Base-by-base conservation (phyloP, 2,888 invertebrate genomes). In the Serrognathus titanus region DNA sequence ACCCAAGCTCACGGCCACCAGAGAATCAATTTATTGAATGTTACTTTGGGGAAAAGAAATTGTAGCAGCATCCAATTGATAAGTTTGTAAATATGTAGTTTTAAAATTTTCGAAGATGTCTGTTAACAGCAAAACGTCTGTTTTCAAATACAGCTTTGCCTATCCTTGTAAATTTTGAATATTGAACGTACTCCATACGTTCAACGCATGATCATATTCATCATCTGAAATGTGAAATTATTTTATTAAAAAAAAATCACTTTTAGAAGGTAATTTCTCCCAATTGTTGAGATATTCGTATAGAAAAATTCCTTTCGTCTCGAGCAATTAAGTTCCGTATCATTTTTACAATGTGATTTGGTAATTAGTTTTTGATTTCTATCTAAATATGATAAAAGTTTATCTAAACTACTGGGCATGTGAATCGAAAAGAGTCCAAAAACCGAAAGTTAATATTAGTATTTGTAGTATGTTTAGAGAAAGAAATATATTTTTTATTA, bases 41-140 rank as follows among this genome's bases (percentile, higher is more conserved):
- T n/a, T n/a, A n/a, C n/a, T n/a, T n/a, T n/a, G n/a, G n/a, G n/a
- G n/a, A n/a, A n/a, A n/a, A n/a, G n/a, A n/a, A n/a, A n/a, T n/a
- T n/a, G n/a, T n/a, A n/a, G n/a, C n/a, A n/a, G n/a, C n/a, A 62
- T 74, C 74, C 2, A 75, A 52, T 1, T 55, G 53, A 52, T 76
- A 75, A 3, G 63, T 64, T 16, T 56, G n/a, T 3, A 67, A 36
- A 49, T 68, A 69, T 1, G 56, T 62, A 4, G 57, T 10, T 6
- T 73, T 45, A 61, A 75, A 76, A 55, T 74, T 69, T 61, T 76
- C 75, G 58, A 75, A 74, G 4, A 75, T 61, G 49, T 75, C 75
- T 2, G 68, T 65, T 35, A 73, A 54, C 3, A 75, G 55, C n/a
- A 74, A 52, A 1, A 76, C 67, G 59, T 77, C 75, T 1, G 69